These are phyloP conservation scores for Pseudochaenichthys georgianus DNA, from an alignment of 2,797 vertebrate genomes.

Conservation along the genomic window DNA sequence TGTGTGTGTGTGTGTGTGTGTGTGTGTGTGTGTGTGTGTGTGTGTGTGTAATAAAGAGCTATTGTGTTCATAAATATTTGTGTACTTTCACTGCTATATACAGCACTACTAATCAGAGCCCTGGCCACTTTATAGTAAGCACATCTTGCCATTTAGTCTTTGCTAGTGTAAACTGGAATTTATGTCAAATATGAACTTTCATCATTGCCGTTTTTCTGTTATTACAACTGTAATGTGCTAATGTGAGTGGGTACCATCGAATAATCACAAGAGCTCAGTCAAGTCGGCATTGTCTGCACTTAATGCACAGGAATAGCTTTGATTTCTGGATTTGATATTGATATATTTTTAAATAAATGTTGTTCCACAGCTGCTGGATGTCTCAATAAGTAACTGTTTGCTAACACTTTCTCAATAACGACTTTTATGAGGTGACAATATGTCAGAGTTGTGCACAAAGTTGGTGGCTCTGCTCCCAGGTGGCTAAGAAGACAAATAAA, in stretches of 20 bases:
- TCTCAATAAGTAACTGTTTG: neutral
- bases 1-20: constrained; percentile 1
- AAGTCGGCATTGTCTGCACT: neutral
- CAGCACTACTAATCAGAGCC: constrained; percentile 20
- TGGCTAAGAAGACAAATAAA: neutral
- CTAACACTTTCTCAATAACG: neutral
- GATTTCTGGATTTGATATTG: neutral
- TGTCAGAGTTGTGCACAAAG: constrained; percentile 2
- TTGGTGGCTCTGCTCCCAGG: neutral
- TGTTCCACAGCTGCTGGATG: neutral
- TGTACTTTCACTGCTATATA: constrained; percentile 38
- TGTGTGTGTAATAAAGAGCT: constrained; percentile 56
- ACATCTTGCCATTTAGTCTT: constrained; percentile 7
- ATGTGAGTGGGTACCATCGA: neutral
- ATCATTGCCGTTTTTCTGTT: neutral
- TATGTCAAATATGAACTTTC: neutral
- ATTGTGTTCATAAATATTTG: constrained; percentile 50
- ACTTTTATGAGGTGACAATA: neutral
- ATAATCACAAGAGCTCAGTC: neutral
- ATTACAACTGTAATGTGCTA: neutral
- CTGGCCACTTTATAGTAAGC: neutral
- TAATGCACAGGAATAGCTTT: neutral
- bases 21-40: constrained; percentile 14
- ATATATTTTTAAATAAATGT: neutral
- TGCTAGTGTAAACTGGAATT: neutral